A percentile compares a stretch with the other conserved stretches of the same genome.
phyloP scores from a whole-genome alignment of 2,113 vertebrate species.

The Campylorhamphus procurvoides region DNA sequence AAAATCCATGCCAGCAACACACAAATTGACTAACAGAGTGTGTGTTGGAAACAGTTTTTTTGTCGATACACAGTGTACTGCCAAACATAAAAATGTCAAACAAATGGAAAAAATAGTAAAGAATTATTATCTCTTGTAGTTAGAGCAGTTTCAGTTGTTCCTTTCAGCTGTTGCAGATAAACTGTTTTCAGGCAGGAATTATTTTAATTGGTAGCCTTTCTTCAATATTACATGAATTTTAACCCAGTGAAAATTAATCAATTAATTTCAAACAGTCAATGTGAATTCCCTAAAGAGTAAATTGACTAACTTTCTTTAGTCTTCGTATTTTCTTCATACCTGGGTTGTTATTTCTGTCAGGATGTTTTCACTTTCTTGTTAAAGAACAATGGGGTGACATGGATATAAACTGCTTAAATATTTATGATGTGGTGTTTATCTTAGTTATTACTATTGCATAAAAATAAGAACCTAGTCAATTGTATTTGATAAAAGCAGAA shows the following conservation, averaged over 20 bases:
- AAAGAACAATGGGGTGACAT: background rate
- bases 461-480: background rate
- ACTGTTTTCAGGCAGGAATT: background rate
- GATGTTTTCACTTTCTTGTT: background rate
- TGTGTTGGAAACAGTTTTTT: background rate
- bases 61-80: constrained; percentile 17
- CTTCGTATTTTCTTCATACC: background rate
- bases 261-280: background rate
- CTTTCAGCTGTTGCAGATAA: background rate
- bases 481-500: background rate
- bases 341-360: background rate
- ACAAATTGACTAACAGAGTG: constrained; percentile 35
- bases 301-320: background rate
- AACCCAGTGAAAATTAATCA: background rate
- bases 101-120: background rate
- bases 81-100: constrained; percentile 16
- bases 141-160: background rate
- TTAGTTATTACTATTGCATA: background rate
- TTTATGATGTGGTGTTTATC: background rate
- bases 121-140: background rate
- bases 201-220: background rate
- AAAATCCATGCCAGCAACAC: constrained; percentile 2
- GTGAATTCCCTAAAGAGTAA: background rate
- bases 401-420: background rate
- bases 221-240: background rate